Conservation (phyloP, 2,888 invertebrate species). For the Pristionchus mayeri region DNA sequence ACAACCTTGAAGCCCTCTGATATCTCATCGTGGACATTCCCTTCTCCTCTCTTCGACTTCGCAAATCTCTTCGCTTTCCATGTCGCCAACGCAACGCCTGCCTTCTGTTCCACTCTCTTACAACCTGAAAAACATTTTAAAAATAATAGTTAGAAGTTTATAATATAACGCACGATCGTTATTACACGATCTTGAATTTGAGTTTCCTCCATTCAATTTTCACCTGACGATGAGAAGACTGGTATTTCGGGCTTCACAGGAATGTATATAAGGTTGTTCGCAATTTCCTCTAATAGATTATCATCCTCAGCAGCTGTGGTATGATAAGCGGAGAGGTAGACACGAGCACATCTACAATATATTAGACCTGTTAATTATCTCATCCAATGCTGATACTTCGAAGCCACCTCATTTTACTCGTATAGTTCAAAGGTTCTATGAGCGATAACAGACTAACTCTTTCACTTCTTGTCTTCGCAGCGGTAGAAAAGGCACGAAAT, state of each 20-base stretch:
- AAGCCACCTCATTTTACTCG: background rate
- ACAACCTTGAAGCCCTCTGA: no score
- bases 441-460: background rate
- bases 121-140: slow-evolving; percentile 82
- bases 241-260: slow-evolving; percentile 63
- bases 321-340: background rate
- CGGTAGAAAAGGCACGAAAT: slow-evolving; percentile 94
- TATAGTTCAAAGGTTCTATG: background rate
- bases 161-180: background rate
- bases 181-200: no score
- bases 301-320: background rate
- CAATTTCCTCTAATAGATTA: background rate
- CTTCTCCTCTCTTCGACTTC: background rate
- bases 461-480: slow-evolving; percentile 87
- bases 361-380: background rate
- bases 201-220: no score
- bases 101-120: slow-evolving; percentile 88
- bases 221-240: slow-evolving; percentile 66
- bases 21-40: slow-evolving; percentile 37
- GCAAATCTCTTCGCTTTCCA: background rate
- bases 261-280: slow-evolving; percentile 61
- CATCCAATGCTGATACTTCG: background rate
- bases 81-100: slow-evolving; percentile 65
- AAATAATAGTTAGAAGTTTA: background rate
- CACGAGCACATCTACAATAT: background rate